Percentiles rank a stretch among this genome's conserved stretches.
These are phyloP conservation scores for Spisula solida DNA, from an alignment of 2,888 invertebrate genomes.

Conservation along the genomic window DNA sequence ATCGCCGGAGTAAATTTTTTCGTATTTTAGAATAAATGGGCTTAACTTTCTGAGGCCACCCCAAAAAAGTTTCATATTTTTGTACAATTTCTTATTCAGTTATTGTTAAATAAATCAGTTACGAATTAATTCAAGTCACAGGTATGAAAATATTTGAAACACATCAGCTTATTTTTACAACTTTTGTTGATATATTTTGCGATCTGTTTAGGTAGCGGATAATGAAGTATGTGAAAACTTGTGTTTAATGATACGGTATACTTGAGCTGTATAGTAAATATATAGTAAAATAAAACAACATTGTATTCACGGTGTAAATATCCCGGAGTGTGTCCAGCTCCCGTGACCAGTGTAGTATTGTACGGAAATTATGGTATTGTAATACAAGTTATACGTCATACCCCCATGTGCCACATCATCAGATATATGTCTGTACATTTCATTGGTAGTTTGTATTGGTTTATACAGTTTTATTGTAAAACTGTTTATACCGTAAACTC, in stretches of 20 bases:
- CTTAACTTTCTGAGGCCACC: too few species aligned
- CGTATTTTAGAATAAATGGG: too few species aligned
- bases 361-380: background rate
- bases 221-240: background rate
- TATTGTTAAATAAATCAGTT: too few species aligned
- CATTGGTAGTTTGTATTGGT: constrained; percentile 4
- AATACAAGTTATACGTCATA: background rate
- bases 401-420: constrained; percentile 23
- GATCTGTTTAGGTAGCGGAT: background rate
- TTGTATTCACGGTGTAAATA: background rate
- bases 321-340: background rate
- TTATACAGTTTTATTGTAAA: constrained; percentile 18
- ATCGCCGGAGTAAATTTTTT: too few species aligned
- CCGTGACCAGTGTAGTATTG: background rate
- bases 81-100: too few species aligned
- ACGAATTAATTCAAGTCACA: too few species aligned
- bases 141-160: too few species aligned
- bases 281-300: background rate
- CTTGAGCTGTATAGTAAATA: background rate
- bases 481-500: background rate
- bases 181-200: too few species aligned
- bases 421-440: background rate
- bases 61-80: too few species aligned
- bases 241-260: background rate
- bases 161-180: too few species aligned